Percentiles rank a stretch among this genome's conserved stretches.
Conservation (phyloP, 2,797 vertebrate species). For the Phrynocephalus guinanensis region DNA sequence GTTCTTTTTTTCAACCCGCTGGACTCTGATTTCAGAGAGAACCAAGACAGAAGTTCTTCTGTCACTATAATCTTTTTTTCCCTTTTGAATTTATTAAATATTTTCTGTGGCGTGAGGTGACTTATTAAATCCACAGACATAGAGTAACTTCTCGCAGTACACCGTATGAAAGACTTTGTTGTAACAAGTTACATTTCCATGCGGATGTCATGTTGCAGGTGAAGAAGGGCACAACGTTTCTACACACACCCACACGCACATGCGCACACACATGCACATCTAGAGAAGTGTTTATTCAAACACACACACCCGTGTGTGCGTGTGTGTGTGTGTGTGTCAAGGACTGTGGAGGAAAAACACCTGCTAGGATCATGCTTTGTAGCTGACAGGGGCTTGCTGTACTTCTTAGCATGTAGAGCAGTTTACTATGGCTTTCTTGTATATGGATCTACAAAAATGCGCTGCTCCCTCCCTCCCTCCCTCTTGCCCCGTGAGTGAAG, state of each 20-base stretch:
- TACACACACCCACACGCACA: conserved; percentile 77
- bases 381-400: conserved; percentile 81
- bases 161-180: conserved; percentile 74
- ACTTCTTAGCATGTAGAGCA: conserved; percentile 82
- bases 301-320: conserved; percentile 35
- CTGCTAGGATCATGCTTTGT: conserved; percentile 76
- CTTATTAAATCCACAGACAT: conserved; percentile 85
- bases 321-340: conserved; percentile 80
- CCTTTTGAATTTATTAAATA: conserved; percentile 80
- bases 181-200: conserved; percentile 81
- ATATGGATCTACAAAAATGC: conserved; percentile 71
- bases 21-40: conserved; percentile 74
- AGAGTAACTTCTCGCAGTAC: conserved; percentile 83
- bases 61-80: conserved; percentile 65
- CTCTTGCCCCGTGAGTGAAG: conserved; percentile 54
- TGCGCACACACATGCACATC: conserved; percentile 68
- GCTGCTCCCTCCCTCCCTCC: conserved; percentile 62
- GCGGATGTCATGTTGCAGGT: conserved; percentile 78
- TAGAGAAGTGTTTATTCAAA: not conserved
- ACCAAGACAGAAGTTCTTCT: conserved; percentile 78
- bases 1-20: conserved; percentile 54
- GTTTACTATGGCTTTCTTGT: conserved; percentile 78
- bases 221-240: conserved; percentile 83
- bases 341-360: conserved; percentile 70
- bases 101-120: conserved; percentile 85